Evolutionary conservation across 2,888 invertebrate genomes (phyloP), one percentile per base, ranked within the genome.

Genomic region (Meliscaeva auricollis): DNA sequence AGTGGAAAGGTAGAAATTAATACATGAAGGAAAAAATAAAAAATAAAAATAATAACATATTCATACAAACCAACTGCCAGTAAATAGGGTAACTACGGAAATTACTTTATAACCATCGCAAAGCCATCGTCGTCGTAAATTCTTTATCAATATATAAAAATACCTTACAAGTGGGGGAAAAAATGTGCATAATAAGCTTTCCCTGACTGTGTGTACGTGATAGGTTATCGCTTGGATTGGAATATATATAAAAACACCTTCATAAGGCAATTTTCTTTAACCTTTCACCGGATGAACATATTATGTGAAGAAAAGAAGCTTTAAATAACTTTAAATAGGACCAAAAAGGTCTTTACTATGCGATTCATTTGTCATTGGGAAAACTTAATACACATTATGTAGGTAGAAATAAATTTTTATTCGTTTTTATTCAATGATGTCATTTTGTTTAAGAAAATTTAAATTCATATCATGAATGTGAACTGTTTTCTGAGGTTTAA

Each of bases 71-170:
- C 3, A 0, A 30, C 46, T 30, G 30, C 22, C 22, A 15, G n/a
- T 62, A 30, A 62, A 62, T 41, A 64, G 41, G 62, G 15, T 22
- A n/a, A 62, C 62, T 26, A 15, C 44, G 44, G n/a, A 62, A 64
- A 64, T 64, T 64, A 30, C 30, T 17, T 30, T 9, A 17, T 2
- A 30, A 46, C 17, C 64, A 64, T 64, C 15, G 41, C 30, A 62
- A 38, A 11, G 35, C 44, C 26, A 26, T 1, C 22, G n/a, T 15
- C n/a, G 3, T 26, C 30, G 26, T 15, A 6, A 58, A 58, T 20
- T 35, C 3, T 3, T 2, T 58, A 38, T 38, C 41, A 41, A 46
- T 46, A 46, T 46, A 64, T 44, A 17, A 44, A 62, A 44, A 64
- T 38, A 38, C 26, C 26, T 32, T 32, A 30, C 30, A 46, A 26